Percentiles rank a stretch among this genome's conserved stretches.
Conservation (phyloP, 2,797 vertebrate genomes). For the Squalus acanthias region DNA sequence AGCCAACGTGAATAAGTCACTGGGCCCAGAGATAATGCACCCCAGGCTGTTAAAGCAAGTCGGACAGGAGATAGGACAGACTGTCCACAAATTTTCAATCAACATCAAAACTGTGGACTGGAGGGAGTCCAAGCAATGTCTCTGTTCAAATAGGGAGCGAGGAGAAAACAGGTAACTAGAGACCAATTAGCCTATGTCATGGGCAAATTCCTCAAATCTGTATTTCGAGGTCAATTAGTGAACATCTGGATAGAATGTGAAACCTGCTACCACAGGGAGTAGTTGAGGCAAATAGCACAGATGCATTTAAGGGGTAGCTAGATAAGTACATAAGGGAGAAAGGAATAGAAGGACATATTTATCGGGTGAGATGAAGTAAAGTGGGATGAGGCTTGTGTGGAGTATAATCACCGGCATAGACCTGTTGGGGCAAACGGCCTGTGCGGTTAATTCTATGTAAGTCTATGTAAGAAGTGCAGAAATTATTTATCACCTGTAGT, state of each 20-base stretch:
- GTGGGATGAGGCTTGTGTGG: not conserved
- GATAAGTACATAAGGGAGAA: not conserved
- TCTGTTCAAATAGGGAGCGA: not conserved
- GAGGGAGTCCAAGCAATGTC: not conserved
- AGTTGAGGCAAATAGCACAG: not conserved
- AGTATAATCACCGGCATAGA: not conserved
- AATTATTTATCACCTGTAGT: no score
- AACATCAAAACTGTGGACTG: not conserved
- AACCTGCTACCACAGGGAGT: not conserved
- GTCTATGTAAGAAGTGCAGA: no score
- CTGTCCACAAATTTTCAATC: not conserved
- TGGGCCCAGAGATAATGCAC: not conserved
- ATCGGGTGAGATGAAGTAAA: no score
- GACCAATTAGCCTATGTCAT: not conserved
- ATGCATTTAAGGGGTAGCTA: not conserved
- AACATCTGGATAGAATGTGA: not conserved
- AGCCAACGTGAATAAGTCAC: not conserved
- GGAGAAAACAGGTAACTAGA: not conserved
- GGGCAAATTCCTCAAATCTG: not conserved
- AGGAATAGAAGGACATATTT: not conserved
- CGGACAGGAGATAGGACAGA: not conserved
- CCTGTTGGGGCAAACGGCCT: not conserved
- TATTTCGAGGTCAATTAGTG: not conserved
- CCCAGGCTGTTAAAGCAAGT: not conserved
- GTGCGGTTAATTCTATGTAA: not conserved